Evolutionary conservation across 2,113 vertebrate genomes (phyloP), one percentile per base, ranked within the genome.

Genomic region (Tachuris rubrigastra): DNA sequence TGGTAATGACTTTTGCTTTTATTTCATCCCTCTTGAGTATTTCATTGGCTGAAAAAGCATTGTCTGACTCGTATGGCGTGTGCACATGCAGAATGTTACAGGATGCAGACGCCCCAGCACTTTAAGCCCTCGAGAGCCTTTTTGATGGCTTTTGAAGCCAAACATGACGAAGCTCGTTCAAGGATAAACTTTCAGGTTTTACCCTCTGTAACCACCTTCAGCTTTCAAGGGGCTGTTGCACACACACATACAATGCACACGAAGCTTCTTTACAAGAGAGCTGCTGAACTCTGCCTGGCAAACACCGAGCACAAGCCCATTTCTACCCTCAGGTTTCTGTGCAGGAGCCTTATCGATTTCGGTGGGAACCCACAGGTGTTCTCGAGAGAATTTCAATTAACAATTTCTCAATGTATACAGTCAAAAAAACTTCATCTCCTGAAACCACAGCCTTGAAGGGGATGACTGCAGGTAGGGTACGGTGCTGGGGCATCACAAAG

Each of bases 1-100:
- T 62, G 50, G 78, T 89, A 92, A 95, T 81, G 88, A 93, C 65
- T 93, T 91, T 52, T 69, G 41, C 62, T 85, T 86, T 84, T 78
- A 96, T 89, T 90, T 88, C 62, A 87, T 30, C 37, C 68, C 74
- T 84, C 75, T 82, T 52, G 76, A 86, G 49, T 75, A 56, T 76
- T 76, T 85, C 82, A 75, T 24, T 60, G 49, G 41, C 49, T 63
- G 90, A 37, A 84, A 77, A 75, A 72, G 39, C 62, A 42, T 17
- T 83, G 82, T 67, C 46, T 67, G 72, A 20, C 44, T 50, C 2
- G 41, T 31, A 72, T 2, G 5, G 52, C 20, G 4, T 24, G 68
- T 73, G 76, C 90, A 86, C 69, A 44, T 6, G 66, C 21, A 89
- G 66, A 56, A 5, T 7, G 55, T 25, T 56, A 53, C 39, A 56